phyloP scores from a whole-genome alignment of 2,888 invertebrate genomes.

The Thyatira batis region DNA sequence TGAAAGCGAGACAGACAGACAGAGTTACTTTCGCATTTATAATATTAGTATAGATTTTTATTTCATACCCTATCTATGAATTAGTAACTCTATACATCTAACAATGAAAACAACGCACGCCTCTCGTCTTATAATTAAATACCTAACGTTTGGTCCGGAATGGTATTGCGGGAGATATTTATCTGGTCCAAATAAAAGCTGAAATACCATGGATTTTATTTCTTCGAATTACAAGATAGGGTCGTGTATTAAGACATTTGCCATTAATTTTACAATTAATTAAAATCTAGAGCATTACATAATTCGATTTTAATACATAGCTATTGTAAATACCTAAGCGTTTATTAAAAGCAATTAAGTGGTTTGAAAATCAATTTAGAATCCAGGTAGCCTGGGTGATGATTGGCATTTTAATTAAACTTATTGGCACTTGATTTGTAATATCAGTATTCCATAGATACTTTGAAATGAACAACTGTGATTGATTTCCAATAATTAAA shows the following conservation, averaged over 20 bases:
- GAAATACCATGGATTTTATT: not conserved
- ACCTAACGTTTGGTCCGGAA: slow-evolving; percentile 7
- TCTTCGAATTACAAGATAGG: not conserved
- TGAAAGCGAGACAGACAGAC: too few species aligned
- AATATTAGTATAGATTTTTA: too few species aligned
- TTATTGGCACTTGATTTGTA: slow-evolving; percentile 12
- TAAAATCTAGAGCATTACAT: too few species aligned
- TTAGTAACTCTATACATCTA: not conserved
- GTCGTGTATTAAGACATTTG: not conserved
- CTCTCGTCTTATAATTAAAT: slow-evolving; percentile 16
- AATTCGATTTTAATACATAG: too few species aligned
- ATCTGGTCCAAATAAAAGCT: slow-evolving; percentile 7
- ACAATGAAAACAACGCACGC: slow-evolving; percentile 14
- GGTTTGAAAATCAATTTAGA: not conserved
- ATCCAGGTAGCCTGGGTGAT: not conserved
- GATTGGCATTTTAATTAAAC: slow-evolving; percentile 23
- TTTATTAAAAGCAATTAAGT: not conserved
- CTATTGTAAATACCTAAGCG: too few species aligned
- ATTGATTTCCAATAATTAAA: not conserved
- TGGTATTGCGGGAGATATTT: slow-evolving; percentile 9
- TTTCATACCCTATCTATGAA: not conserved
- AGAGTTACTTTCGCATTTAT: too few species aligned
- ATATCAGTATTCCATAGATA: not conserved
- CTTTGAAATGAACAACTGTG: too few species aligned
- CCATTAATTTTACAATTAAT: too few species aligned